phyloP scores from a whole-genome alignment of 92 coral and sea anemone species.

The Montipora capitata region DNA sequence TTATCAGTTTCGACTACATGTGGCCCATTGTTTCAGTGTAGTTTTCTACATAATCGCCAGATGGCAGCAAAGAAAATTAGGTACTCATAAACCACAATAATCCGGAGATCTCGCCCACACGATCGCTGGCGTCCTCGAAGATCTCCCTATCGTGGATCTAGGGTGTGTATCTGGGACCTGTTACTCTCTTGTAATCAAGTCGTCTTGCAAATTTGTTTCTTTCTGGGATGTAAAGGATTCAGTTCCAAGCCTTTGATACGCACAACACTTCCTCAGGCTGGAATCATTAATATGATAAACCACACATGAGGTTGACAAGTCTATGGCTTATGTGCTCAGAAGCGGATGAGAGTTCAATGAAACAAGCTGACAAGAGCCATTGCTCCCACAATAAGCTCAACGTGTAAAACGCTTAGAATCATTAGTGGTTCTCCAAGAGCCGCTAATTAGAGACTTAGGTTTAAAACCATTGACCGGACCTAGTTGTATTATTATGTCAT shows the following conservation, averaged over 20 bases:
- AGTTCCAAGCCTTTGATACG: slow-evolving; percentile 48
- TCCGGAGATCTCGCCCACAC: slow-evolving; percentile 26
- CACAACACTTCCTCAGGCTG: slow-evolving; percentile 71
- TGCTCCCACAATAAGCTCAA: slow-evolving; percentile 22
- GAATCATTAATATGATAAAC: slow-evolving; percentile 81
- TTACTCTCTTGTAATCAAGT: neutral
- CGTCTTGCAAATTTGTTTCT: slow-evolving; percentile 33
- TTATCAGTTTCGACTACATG: slow-evolving; percentile 91
- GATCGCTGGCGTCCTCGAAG: slow-evolving; percentile 3
- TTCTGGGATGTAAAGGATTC: slow-evolving; percentile 68
- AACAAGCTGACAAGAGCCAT: slow-evolving; percentile 18
- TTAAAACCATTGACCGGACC: slow-evolving; percentile 68
- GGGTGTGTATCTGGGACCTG: slow-evolving; percentile 10
- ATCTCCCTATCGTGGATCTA: neutral
- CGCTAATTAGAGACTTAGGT: slow-evolving; percentile 89
- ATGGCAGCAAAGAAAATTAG: slow-evolving; percentile 91
- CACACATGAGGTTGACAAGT: slow-evolving; percentile 69
- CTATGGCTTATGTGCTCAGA: slow-evolving; percentile 27
- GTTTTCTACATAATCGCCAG: slow-evolving; percentile 98
- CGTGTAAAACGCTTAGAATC: slow-evolving; percentile 64
- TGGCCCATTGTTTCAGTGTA: slow-evolving; percentile 94
- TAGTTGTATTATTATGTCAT: slow-evolving; percentile 84
- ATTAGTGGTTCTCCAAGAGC: slow-evolving; percentile 83
- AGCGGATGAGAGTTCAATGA: slow-evolving; percentile 36
- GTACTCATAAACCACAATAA: slow-evolving; percentile 85